Conservation (phyloP, 2,113 vertebrate genomes). For the Chamaetylas fuelleborni region DNA sequence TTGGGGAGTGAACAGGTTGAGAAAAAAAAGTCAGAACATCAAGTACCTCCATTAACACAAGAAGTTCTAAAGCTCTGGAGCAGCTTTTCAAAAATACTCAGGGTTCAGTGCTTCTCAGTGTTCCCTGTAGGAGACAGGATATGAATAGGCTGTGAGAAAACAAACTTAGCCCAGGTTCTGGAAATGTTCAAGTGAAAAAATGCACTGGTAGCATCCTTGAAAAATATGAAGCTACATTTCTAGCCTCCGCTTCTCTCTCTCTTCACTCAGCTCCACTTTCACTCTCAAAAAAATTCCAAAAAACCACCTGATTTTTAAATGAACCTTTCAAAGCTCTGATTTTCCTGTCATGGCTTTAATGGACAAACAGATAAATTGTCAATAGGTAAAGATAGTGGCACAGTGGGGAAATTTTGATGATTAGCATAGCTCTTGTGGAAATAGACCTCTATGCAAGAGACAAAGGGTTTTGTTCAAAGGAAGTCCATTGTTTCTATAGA, state of each 20-base stretch:
- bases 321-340: not conserved
- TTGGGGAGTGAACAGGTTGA: not conserved
- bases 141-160: not conserved
- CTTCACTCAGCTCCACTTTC: not conserved
- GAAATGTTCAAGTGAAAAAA: constrained; percentile 4
- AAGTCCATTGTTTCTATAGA: not conserved
- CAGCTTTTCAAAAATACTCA: constrained; percentile 7
- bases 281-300: not conserved
- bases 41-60: not conserved
- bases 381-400: not conserved
- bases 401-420: not conserved
- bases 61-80: not conserved
- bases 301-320: not conserved
- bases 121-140: constrained; percentile 3
- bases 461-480: not conserved
- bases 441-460: not conserved
- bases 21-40: constrained; percentile 20
- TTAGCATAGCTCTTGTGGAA: not conserved
- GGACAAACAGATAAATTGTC: not conserved
- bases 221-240: not conserved
- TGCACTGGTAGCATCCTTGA: not conserved
- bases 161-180: not conserved
- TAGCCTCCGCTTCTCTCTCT: not conserved
- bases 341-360: not conserved
- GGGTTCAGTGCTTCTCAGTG: not conserved